Percentiles rank a stretch among this genome's conserved stretches.
phyloP scores from a whole-genome alignment of 2,888 invertebrate species.

The Metopia argyrocephala region DNA sequence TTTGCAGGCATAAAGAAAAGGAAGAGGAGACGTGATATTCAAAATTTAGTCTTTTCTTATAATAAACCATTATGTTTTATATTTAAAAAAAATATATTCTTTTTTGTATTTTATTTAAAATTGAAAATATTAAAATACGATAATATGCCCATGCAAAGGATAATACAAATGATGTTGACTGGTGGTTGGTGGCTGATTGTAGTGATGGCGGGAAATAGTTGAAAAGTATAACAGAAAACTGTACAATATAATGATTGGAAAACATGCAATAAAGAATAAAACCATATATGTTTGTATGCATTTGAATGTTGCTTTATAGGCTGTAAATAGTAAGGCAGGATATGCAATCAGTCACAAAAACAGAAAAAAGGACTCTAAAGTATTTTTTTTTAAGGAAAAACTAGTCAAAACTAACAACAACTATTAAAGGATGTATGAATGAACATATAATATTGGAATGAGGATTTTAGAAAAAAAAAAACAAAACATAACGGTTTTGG shows the following conservation, averaged over 20 bases:
- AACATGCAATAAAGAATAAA: constrained; percentile 44
- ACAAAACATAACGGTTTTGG: constrained; percentile 63
- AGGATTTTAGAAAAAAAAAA: constrained; percentile 8
- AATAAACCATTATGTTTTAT: neutral
- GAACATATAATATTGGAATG: neutral
- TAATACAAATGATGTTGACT: neutral
- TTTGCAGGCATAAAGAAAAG: neutral
- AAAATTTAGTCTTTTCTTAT: neutral
- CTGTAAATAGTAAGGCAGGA: constrained; percentile 58
- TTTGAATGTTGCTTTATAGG: too few species aligned
- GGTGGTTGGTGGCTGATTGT: constrained; percentile 26
- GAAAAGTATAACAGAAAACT: constrained; percentile 15
- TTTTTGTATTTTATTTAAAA: constrained; percentile 12
- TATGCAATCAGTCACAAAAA: constrained; percentile 63
- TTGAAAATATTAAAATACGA: constrained; percentile 42
- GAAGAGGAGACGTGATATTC: neutral
- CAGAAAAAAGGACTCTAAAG: constrained; percentile 41
- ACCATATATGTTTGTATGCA: constrained; percentile 31
- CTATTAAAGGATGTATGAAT: constrained; percentile 48
- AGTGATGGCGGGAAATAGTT: constrained; percentile 56
- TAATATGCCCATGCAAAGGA: neutral
- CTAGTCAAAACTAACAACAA: constrained; percentile 19
- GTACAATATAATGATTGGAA: constrained; percentile 36
- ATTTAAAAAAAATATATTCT: neutral
- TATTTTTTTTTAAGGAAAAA: constrained; percentile 49